Conservation (phyloP, 2,797 vertebrate species). For the Sphenodon punctatus region DNA sequence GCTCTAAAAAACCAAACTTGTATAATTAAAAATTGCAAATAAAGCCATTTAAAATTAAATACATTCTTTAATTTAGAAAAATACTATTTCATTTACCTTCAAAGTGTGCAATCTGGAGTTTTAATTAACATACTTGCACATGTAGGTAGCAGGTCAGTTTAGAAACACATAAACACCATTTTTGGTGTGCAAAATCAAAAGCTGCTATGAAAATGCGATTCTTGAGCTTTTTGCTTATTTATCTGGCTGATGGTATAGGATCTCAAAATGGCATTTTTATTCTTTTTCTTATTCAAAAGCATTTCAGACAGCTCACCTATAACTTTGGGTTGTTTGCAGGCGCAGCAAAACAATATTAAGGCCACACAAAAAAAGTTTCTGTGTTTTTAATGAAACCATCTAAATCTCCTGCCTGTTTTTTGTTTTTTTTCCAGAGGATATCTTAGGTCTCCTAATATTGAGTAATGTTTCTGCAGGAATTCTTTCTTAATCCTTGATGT, state of each 20-base stretch:
- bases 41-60: neutral
- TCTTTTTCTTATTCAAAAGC: neutral
- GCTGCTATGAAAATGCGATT: neutral
- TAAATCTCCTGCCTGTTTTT: neutral
- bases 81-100: neutral
- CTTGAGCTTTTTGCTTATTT: neutral
- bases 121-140: neutral
- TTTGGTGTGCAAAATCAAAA: neutral
- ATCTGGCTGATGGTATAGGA: neutral
- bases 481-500: conserved; percentile 68
- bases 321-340: neutral
- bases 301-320: conserved; percentile 1
- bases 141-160: neutral
- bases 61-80: too few species aligned
- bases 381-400: neutral
- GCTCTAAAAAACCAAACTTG: too few species aligned
- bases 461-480: conserved; percentile 58
- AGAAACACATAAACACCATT: neutral
- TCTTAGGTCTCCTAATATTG: conserved; percentile 58
- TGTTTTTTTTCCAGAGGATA: neutral
- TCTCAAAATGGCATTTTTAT: neutral
- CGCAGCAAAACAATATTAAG: conserved; percentile 5
- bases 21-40: neutral
- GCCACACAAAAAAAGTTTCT: conserved; percentile 10
- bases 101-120: too few species aligned